These are phyloP conservation scores for Myotis findleyi DNA, from an alignment of 2,797 vertebrate genomes.

Conservation along the genomic window DNA sequence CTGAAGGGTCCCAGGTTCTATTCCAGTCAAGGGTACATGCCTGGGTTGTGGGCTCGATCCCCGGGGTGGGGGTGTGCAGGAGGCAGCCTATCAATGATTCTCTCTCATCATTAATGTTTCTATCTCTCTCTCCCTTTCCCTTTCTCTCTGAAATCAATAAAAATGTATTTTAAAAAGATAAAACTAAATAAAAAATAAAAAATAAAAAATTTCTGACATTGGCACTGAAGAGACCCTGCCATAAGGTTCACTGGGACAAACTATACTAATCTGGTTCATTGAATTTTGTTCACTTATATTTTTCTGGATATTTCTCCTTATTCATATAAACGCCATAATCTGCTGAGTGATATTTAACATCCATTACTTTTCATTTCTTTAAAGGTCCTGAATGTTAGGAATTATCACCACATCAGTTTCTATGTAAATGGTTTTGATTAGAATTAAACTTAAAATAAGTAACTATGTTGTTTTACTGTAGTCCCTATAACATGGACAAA, in stretches of 20 bases:
- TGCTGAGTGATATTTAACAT: not conserved
- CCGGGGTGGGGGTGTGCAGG: no score
- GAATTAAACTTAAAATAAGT: slow-evolving; percentile 47
- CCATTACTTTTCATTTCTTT: not conserved
- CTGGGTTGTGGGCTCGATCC: no score
- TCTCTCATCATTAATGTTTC: no score
- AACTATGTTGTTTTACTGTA: not conserved
- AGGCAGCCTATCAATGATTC: no score
- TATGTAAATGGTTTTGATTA: slow-evolving; percentile 61
- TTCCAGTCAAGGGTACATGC: no score
- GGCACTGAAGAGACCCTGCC: not conserved
- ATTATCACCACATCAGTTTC: not conserved
- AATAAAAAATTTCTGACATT: slow-evolving; percentile 5
- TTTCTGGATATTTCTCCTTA: slow-evolving; percentile 29
- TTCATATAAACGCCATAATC: not conserved
- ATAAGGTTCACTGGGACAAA: not conserved
- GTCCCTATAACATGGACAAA: not conserved
- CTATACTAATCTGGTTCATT: slow-evolving; percentile 26
- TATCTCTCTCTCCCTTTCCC: no score
- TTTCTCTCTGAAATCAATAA: no score
- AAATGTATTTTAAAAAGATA: no score
- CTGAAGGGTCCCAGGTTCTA: no score
- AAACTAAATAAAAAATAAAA: no score
- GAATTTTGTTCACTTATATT: slow-evolving; percentile 45
- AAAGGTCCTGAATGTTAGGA: slow-evolving; percentile 30